Evolutionary conservation across 2,797 vertebrate species (phyloP).

Genomic region (Platyrinchus mystaceus): DNA sequence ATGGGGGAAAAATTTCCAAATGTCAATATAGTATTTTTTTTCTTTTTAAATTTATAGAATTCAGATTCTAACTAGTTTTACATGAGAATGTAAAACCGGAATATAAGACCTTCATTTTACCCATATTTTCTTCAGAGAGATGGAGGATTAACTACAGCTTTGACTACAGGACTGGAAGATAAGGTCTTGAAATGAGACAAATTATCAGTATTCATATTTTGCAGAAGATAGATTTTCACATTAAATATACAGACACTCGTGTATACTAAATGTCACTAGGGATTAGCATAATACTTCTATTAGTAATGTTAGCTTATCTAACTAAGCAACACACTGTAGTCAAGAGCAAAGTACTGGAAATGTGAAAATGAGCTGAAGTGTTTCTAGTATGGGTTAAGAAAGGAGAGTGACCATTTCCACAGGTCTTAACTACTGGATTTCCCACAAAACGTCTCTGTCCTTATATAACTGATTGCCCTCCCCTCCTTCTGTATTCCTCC

Average conservation of each 20-base stretch:
- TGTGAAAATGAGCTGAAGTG: not conserved
- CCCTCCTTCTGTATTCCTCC: not conserved
- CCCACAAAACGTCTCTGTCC: not conserved
- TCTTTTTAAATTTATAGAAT: not conserved
- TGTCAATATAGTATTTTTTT: not conserved
- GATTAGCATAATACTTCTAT: constrained; percentile 54
- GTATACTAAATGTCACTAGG: not conserved
- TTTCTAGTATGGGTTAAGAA: not conserved
- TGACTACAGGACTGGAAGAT: not conserved
- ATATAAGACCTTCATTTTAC: not conserved
- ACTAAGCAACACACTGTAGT: not conserved
- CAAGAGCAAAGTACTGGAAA: not conserved
- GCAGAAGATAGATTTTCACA: constrained; percentile 13
- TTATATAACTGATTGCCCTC: not conserved
- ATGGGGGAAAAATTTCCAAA: not conserved
- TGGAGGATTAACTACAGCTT: not conserved
- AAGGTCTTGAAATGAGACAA: not conserved
- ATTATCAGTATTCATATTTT: not conserved
- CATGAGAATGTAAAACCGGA: not conserved
- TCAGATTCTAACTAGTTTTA: not conserved
- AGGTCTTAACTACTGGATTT: not conserved
- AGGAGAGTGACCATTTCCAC: not conserved
- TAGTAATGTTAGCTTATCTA: not conserved
- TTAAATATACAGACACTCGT: constrained; percentile 12
- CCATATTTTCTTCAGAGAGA: not conserved